phyloP scores from a whole-genome alignment of 2,113 vertebrate genomes.

The Centrocercus urophasianus region DNA sequence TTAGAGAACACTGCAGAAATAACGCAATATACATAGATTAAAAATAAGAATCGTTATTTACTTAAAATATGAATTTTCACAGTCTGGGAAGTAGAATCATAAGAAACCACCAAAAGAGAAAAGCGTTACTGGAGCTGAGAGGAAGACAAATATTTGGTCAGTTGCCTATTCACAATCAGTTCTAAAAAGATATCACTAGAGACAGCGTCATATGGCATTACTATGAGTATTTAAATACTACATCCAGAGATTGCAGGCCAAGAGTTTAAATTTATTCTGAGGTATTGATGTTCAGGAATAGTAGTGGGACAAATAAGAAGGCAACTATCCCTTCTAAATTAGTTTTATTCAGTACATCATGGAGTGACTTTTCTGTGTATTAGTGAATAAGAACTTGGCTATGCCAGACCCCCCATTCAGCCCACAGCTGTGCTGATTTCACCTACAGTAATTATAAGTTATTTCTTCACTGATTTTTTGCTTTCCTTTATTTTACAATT shows the following conservation, averaged over 20 bases:
- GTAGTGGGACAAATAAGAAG: neutral
- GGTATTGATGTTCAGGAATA: neutral
- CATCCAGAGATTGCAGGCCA: neutral
- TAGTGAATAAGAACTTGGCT: neutral
- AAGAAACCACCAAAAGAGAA: neutral
- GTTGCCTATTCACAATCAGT: neutral
- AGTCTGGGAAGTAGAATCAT: neutral
- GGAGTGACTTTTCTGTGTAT: neutral
- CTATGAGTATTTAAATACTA: neutral
- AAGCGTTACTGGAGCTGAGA: neutral
- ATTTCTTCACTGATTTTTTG: neutral
- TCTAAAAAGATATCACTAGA: neutral
- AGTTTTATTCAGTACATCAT: neutral
- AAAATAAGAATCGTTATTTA: neutral
- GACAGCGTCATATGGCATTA: neutral
- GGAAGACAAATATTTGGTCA: neutral
- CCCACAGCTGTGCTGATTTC: neutral
- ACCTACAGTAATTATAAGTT: neutral
- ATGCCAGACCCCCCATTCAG: neutral
- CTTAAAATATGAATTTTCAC: neutral
- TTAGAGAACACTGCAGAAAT: neutral
- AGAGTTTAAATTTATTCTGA: neutral
- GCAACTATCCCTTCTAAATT: neutral
- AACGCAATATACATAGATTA: neutral
- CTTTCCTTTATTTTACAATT: neutral